Evolutionary conservation across 2,113 vertebrate species (phyloP).

Genomic region (Epinephelus fuscoguttatus): DNA sequence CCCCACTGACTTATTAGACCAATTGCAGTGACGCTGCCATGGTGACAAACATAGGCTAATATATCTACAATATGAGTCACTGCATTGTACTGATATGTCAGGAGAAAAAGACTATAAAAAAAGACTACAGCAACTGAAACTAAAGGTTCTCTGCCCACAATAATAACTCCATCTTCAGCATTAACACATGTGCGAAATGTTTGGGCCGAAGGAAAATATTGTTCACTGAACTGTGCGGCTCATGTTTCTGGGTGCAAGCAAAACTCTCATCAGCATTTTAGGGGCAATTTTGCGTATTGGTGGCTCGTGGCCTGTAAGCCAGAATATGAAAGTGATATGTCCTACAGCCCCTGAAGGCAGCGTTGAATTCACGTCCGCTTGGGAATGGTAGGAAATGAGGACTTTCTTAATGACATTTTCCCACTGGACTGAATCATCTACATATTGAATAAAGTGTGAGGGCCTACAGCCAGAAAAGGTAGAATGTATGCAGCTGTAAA

Average conservation of each 20-base stretch:
- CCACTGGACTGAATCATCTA: not conserved
- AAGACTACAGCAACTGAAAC: not conserved
- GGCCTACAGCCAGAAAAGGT: not conserved
- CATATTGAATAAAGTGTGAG: not conserved
- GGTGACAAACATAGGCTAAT: not conserved
- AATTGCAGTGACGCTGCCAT: not conserved
- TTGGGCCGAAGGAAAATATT: not conserved
- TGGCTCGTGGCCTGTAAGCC: not conserved
- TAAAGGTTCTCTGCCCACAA: not conserved
- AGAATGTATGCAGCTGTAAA: not conserved
- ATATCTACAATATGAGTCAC: not conserved
- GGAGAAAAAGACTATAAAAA: not conserved
- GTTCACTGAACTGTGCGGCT: not conserved
- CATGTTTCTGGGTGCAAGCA: not conserved
- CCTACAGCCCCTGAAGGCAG: constrained; percentile 32
- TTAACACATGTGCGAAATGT: not conserved
- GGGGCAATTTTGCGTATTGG: not conserved
- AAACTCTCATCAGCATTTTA: not conserved
- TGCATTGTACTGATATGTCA: not conserved
- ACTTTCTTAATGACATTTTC: constrained; percentile 24
- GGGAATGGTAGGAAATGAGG: constrained; percentile 5
- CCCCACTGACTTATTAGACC: not conserved
- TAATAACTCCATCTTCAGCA: not conserved
- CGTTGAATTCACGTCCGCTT: not conserved
- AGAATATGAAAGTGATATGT: not conserved